Base-by-base conservation (phyloP, 1,140 invertebrate species). In the Micrasema longulum region DNA sequence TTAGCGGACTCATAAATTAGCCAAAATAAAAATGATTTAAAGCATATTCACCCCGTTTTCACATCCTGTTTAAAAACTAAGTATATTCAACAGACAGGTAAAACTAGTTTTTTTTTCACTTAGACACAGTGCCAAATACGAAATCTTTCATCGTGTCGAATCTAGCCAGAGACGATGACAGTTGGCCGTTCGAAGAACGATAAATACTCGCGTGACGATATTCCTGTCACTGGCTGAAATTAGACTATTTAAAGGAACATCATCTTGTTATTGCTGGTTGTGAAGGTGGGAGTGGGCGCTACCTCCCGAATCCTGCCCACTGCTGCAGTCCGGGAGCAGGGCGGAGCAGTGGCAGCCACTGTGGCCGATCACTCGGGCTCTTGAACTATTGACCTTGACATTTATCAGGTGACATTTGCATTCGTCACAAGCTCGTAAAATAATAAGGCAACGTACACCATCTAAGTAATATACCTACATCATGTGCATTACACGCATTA, bases 201-300 rank as follows among this genome's bases (percentile, higher is more conserved):
- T 73, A 55, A 70, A 73, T 66, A 64, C 45, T 50, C 41, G 52
- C 36, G 43, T 73, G 63, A 65, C 60, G 41, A 62, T 60, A 12
- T 22, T 55, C 31, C 35, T 22, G 43, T 47, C 70, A 35, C 55
- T 36, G 71, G 43, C 66, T 65, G 69, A 69, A 53, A 69, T 69
- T 65, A 66, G 60, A 67, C 67, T 47, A 47, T 55, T 69, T 50
- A 55, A 36, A 35, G 14, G 52, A 50, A 60, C 66, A 18, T 55
- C 62, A 36, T 35, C 26, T 23, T 45, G n/a, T 14, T 31, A 7
- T 31, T 2, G 26, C 26, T 31, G 26, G 26, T 31, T 4, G 2
- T 31, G 26, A 31, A 31, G 26, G 2, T 31, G 26, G 26, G 7
- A 31, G 43, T 26, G 65, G 52, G 47, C 47, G 65, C 47, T 69